Conservation (phyloP, 1,140 invertebrate species). For the Leptonema lineaticorne region DNA sequence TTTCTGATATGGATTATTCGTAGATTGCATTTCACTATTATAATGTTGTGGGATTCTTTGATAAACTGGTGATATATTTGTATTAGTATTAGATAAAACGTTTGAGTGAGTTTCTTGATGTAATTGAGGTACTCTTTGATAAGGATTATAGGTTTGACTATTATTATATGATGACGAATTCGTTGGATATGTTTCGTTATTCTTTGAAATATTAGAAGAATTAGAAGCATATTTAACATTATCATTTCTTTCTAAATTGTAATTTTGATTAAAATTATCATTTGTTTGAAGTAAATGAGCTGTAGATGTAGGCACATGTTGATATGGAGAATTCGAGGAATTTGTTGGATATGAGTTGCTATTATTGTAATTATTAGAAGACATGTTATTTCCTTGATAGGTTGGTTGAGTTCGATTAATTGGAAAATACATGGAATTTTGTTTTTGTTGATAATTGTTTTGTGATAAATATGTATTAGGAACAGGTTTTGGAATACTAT, state of each 20-base stretch:
- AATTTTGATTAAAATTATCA: constrained; percentile 28
- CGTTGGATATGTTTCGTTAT: constrained; percentile 25
- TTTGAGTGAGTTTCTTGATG: constrained; percentile 29
- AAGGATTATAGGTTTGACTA: constrained; percentile 38
- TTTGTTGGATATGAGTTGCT: constrained; percentile 7
- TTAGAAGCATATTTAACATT: constrained; percentile 31
- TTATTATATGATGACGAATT: constrained; percentile 12
- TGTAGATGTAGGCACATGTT: constrained; percentile 54
- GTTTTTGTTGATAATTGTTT: constrained; percentile 37
- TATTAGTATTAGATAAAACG: neutral
- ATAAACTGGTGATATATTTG: constrained; percentile 29
- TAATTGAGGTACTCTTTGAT: constrained; percentile 45
- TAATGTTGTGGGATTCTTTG: constrained; percentile 37
- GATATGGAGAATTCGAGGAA: constrained; percentile 46
- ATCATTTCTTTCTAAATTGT: constrained; percentile 30
- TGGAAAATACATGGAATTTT: constrained; percentile 41
- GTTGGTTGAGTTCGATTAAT: constrained; percentile 38
- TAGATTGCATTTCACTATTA: constrained; percentile 17
- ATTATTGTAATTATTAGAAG: constrained; percentile 24
- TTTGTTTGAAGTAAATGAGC: constrained; percentile 50
- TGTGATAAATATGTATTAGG: constrained; percentile 27
- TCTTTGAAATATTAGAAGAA: constrained; percentile 16
- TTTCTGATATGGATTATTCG: constrained; percentile 35
- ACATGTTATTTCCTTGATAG: constrained; percentile 7
- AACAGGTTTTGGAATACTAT: constrained; percentile 7